These are phyloP conservation scores for Acipenser transmontanus DNA, from an alignment of 2,797 vertebrate genomes.

Conservation along the genomic window DNA sequence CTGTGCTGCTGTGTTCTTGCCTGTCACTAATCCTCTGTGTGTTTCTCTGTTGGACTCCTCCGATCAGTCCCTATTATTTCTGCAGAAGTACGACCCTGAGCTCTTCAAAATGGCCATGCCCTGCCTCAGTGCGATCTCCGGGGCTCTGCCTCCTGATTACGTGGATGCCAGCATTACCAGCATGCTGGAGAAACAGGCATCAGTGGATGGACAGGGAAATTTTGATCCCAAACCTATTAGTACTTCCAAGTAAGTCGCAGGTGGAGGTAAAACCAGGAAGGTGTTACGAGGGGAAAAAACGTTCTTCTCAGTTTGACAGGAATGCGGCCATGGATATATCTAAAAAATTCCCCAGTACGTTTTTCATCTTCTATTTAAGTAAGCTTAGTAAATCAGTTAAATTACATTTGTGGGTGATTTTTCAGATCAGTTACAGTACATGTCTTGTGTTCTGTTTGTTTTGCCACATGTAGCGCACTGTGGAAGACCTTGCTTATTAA, in stretches of 20 bases:
- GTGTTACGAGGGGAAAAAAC: neutral
- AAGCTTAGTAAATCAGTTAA: neutral
- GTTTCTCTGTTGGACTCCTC: constrained; percentile 53
- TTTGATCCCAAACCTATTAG: constrained; percentile 94
- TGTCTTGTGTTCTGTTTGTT: no score
- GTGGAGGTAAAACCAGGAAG: neutral
- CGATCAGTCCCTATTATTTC: constrained; percentile 53
- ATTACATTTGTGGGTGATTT: neutral
- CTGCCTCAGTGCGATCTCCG: constrained; percentile 92
- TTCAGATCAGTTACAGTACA: neutral
- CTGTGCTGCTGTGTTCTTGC: constrained; percentile 20
- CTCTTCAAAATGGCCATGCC: constrained; percentile 97
- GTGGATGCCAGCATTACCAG: constrained; percentile 79
- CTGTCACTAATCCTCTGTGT: constrained; percentile 18
- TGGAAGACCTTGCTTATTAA: no score
- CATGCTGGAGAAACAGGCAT: constrained; percentile 79
- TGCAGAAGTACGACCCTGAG: constrained; percentile 89
- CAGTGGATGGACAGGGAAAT: constrained; percentile 88
- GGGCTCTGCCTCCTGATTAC: constrained; percentile 91
- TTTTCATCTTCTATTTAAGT: neutral
- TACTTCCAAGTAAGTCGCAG: constrained; percentile 75
- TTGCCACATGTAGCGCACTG: no score
- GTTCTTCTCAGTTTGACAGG: no score
- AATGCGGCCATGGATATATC: no score
- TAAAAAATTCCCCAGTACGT: neutral